Evolutionary conservation across 2,113 vertebrate genomes (phyloP), one percentile per base, ranked within the genome.

Genomic region (Hydrolagus affinis): DNA sequence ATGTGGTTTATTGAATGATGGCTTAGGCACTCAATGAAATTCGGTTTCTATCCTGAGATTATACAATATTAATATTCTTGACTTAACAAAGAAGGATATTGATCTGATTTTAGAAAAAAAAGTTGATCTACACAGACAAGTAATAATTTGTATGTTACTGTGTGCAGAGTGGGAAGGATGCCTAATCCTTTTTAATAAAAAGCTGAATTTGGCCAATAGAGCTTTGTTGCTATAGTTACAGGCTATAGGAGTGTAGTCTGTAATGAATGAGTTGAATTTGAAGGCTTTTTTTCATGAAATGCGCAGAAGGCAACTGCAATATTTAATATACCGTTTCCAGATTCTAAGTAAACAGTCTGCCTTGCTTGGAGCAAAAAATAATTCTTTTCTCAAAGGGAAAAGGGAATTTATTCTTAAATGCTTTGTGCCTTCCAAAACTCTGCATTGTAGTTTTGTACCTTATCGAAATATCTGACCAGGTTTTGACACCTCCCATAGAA

Each of bases 221-320:
- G 56, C 72, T 73, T 87, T 78, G 90, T 94, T 92, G 92, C 94
- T 90, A 92, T 94, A 93, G 91, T 91, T 90, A 95, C 90, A 85
- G 88, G 85, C 86, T 68, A 83, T 83, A 6, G 78, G 25, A 32
- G 62, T 83, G 21, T 32, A 21, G 78, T 83, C 21, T 8, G 21
- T 66, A 83, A 83, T 30, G 62, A 83, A 6, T 28, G 66, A 83
- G 78, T 66, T 83, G 60, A 17, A 83, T 83, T 66, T 64, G 25
- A 66, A 66, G 44, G 60, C 70, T 8, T 68, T 32, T 66, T 66
- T 83, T 68, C 78, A 83, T 83, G 14, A 83, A 66, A 23, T 83
- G 14, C 21, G 62, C 56, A 78, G n/a, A 78, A 21, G 8, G 57
- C 25, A 66, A 25, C 59, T 66, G 25, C 8, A 21, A 66, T 83